Percentiles rank a stretch among this genome's conserved stretches.
These are phyloP conservation scores for Cassiopea xamachana DNA, from an alignment of 30 jellyfish, hydroid and myxozoan genomes.

Conservation along the genomic window DNA sequence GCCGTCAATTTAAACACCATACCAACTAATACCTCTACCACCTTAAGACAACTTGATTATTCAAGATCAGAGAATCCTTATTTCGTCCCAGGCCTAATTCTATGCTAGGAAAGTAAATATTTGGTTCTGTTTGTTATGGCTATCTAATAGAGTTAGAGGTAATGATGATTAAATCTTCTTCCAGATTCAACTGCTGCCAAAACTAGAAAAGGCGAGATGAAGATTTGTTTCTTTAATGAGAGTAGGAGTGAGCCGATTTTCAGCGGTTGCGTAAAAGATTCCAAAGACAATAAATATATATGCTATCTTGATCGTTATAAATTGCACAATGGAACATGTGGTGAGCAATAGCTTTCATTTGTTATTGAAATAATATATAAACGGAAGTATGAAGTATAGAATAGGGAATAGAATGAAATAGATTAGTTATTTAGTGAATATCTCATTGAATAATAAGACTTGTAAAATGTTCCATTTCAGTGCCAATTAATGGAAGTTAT, in stretches of 20 bases:
- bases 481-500: conserved; percentile 19
- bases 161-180: not conserved
- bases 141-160: too few relatives aligned
- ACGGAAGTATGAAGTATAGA: too few relatives aligned
- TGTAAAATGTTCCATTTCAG: not conserved
- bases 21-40: too few relatives aligned
- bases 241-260: not conserved
- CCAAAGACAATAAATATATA: not conserved
- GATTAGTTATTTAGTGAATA: too few relatives aligned
- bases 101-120: too few relatives aligned
- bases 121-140: too few relatives aligned
- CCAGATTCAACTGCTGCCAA: not conserved
- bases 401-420: too few relatives aligned
- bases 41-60: too few relatives aligned
- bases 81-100: too few relatives aligned
- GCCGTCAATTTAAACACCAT: too few relatives aligned
- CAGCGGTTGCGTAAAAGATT: not conserved
- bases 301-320: not conserved
- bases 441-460: not conserved
- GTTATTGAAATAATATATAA: too few relatives aligned
- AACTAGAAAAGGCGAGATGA: not conserved
- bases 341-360: not conserved
- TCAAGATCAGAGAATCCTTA: too few relatives aligned
- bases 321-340: not conserved
- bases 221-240: not conserved